phyloP scores from a whole-genome alignment of 2,888 invertebrate species.

The Sthenelais limicola region DNA sequence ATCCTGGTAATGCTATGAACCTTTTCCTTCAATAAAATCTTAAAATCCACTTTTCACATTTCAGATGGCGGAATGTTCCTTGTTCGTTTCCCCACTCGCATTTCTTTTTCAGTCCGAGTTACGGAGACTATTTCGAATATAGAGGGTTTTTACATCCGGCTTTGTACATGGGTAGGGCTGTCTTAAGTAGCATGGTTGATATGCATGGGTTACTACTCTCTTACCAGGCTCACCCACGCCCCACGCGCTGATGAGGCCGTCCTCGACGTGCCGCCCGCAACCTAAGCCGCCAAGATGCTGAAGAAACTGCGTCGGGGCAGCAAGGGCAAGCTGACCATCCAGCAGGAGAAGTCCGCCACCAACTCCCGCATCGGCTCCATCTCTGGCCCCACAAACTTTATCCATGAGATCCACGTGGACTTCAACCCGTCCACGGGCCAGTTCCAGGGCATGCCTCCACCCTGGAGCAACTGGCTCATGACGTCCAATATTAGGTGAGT shows the following conservation, averaged over 20 bases:
- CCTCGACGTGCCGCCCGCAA: slow-evolving; percentile 79
- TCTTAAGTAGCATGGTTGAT: too few species aligned
- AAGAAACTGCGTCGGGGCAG: slow-evolving; percentile 20
- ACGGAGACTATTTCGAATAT: too few species aligned
- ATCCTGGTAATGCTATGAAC: too few species aligned
- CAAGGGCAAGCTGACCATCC: slow-evolving; percentile 32
- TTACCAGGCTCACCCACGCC: slow-evolving; percentile 59
- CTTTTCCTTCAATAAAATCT: too few species aligned
- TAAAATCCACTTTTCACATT: too few species aligned
- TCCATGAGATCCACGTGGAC: slow-evolving; percentile 86
- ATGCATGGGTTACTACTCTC: too few species aligned
- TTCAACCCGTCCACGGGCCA: slow-evolving; percentile 87
- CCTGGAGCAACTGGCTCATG: slow-evolving; percentile 76
- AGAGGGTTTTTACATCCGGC: too few species aligned
- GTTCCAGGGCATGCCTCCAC: slow-evolving; percentile 85
- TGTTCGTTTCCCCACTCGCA: too few species aligned
- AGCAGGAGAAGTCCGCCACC: background rate
- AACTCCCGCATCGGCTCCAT: background rate
- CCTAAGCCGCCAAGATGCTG: slow-evolving; percentile 4
- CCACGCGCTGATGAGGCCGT: slow-evolving; percentile 78
- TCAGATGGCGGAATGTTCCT: too few species aligned
- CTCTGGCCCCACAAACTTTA: slow-evolving; percentile 71
- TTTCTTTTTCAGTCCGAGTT: too few species aligned
- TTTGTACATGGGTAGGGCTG: too few species aligned
- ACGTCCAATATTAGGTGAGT: slow-evolving; percentile 81